Evolutionary conservation across 2,797 vertebrate species (phyloP).

Genomic region (Tachyglossus aculeatus): DNA sequence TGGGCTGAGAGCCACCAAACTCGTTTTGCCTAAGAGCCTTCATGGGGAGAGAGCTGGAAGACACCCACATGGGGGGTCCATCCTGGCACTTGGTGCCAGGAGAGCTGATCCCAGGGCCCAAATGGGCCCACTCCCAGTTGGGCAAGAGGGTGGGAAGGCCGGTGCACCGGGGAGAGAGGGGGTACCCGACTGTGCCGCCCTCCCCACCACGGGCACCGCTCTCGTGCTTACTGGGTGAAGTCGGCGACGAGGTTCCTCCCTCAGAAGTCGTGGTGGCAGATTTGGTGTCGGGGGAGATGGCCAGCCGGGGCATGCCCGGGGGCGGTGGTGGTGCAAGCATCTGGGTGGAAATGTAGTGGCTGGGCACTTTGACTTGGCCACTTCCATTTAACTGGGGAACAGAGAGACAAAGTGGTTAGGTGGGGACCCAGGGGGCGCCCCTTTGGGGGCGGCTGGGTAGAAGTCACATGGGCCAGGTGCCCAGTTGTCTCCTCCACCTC

Average conservation of each 20-base stretch:
- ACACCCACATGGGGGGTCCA: too few species aligned
- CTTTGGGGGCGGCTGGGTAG: not conserved
- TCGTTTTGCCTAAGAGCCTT: slow-evolving; percentile 32
- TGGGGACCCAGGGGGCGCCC: not conserved
- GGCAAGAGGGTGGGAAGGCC: too few species aligned
- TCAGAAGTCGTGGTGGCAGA: slow-evolving; percentile 88
- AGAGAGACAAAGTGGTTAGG: slow-evolving; percentile 63
- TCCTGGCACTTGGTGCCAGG: too few species aligned
- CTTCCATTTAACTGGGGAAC: slow-evolving; percentile 90
- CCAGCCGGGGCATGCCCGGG: slow-evolving; percentile 83
- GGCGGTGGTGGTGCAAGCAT: slow-evolving; percentile 87
- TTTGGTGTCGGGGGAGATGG: slow-evolving; percentile 88
- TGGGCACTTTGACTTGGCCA: slow-evolving; percentile 90
- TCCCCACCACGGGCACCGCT: slow-evolving; percentile 46
- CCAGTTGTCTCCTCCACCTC: not conserved
- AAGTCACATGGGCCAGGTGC: not conserved
- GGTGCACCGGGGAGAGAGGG: slow-evolving; percentile 17
- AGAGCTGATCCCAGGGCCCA: too few species aligned
- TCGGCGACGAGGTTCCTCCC: slow-evolving; percentile 85
- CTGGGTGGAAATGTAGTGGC: slow-evolving; percentile 93
- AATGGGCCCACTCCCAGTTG: too few species aligned
- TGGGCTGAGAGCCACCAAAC: slow-evolving; percentile 65
- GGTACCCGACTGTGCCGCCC: slow-evolving; percentile 33
- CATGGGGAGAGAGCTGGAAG: not conserved
- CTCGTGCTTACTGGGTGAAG: slow-evolving; percentile 89